Conservation (phyloP, 2,113 vertebrate genomes). For the Ahaetulla prasina region DNA sequence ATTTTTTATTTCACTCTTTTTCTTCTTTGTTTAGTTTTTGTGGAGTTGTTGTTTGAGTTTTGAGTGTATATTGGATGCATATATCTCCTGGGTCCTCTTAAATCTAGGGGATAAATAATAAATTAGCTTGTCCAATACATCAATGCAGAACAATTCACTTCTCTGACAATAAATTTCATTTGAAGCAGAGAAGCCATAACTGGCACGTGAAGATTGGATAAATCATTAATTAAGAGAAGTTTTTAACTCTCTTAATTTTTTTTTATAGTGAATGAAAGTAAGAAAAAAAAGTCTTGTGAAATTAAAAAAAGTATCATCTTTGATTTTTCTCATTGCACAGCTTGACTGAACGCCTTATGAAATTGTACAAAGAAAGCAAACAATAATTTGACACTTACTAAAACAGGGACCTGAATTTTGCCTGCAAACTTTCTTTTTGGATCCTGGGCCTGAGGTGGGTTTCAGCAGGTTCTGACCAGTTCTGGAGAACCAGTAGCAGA, state of each 20-base stretch:
- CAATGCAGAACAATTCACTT: slow-evolving; percentile 6
- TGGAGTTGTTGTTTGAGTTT: background rate
- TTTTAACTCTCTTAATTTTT: background rate
- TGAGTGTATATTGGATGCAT: slow-evolving; percentile 3
- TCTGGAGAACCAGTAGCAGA: too few relatives aligned
- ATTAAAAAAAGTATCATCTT: background rate
- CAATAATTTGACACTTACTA: background rate
- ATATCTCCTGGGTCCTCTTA: slow-evolving; percentile 21
- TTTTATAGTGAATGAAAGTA: background rate
- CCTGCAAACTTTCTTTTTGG: slow-evolving; percentile 1
- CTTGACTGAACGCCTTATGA: background rate
- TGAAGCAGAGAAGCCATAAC: slow-evolving; percentile 5
- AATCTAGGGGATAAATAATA: slow-evolving; percentile 10
- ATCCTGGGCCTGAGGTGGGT: too few relatives aligned
- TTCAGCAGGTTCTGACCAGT: too few relatives aligned
- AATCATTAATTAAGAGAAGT: background rate
- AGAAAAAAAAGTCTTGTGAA: background rate
- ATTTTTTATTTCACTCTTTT: background rate
- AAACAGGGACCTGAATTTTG: background rate
- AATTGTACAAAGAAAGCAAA: background rate
- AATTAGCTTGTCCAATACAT: slow-evolving; percentile 25
- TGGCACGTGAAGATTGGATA: background rate
- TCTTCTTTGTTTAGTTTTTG: background rate
- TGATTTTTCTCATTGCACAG: background rate
- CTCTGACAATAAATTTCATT: background rate